Percentiles rank a stretch among this genome's conserved stretches.
Evolutionary conservation across 1,140 invertebrate species (phyloP).

Genomic region (Aphis craccivora): DNA sequence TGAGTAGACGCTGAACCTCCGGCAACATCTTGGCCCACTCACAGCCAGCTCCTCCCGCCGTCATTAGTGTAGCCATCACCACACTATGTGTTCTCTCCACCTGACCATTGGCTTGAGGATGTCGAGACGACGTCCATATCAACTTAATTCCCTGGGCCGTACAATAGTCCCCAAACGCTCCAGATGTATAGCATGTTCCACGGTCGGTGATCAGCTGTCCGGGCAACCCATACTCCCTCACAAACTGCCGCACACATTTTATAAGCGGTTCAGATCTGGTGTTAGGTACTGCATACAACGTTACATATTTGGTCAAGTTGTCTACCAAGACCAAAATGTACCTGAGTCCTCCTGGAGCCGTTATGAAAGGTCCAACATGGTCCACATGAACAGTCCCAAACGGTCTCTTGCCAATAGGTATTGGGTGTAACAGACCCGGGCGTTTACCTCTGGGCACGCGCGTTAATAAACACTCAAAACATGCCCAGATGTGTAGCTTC

Average conservation of each 20-base stretch:
- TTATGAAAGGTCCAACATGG: background rate
- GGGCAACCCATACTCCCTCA: background rate
- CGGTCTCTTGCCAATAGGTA: slow-evolving; percentile 12
- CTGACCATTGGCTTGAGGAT: background rate
- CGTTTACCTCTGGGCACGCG: background rate
- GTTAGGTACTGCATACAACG: background rate
- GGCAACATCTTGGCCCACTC: background rate
- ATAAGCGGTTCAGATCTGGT: background rate
- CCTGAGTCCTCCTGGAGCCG: background rate
- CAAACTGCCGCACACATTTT: background rate
- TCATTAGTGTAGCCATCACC: background rate
- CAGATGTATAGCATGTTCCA: background rate
- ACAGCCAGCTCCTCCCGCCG: background rate
- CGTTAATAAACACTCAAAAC: background rate
- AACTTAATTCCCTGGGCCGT: background rate
- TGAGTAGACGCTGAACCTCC: background rate
- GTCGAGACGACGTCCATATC: background rate
- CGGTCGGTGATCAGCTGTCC: background rate
- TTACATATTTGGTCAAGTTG: background rate
- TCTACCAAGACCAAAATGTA: background rate
- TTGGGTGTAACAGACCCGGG: slow-evolving; percentile 11
- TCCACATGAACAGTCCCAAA: background rate
- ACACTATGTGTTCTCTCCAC: background rate
- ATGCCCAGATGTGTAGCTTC: background rate
- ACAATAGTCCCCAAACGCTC: background rate